Base-by-base conservation (phyloP, 2,113 vertebrate genomes). In the Aphelocoma coerulescens region DNA sequence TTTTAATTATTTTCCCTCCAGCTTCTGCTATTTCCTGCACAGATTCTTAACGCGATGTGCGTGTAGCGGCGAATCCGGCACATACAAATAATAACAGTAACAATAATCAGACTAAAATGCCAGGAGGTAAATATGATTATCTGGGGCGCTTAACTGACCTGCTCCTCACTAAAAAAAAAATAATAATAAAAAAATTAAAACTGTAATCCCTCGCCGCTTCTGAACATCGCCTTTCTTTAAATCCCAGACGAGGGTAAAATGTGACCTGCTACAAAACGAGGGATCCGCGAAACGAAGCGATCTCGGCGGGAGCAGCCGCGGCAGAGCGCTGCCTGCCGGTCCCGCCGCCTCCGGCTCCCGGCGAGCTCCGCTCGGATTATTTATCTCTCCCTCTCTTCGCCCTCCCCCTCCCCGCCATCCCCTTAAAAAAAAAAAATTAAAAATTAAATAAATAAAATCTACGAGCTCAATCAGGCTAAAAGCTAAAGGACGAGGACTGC, bases 391-490 rank as follows among this genome's bases (percentile, higher is more conserved):
- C 44, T 71, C 65, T 66, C 61, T 82, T 87, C 85, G 23, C 77
- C 48, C 63, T n/a, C 57, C 49, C 37, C 15, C 54, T 85, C 75
- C 76, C 73, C 33, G 7, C 62, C 63, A 44, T 46, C 24, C 57
- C 16, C 37, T 88, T 54, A 4, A 62, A 87, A 58, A 35, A 80
- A 41, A 41, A 55, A 35, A 44, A 19, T 44, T 37, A 1, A 44
- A 83, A 88, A 88, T 41, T 11, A 83, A 84, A 91, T 69, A 55
- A 89, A 89, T 68, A 65, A 91, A 94, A 84, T 21, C 59, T 41
- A 43, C 20, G 0, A 66, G 55, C 67, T 94, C 88, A 94, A 96
- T 96, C 65, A 92, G n/a, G 33, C 79, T 96, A 66, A 93, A 95
- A 96, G 94, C 91, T 88, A 43, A 57, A 73, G 76, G 55, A 76